Percentiles rank a stretch among this genome's conserved stretches.
Conservation (phyloP, 2,888 invertebrate genomes). For the Heliconius aoede region DNA sequence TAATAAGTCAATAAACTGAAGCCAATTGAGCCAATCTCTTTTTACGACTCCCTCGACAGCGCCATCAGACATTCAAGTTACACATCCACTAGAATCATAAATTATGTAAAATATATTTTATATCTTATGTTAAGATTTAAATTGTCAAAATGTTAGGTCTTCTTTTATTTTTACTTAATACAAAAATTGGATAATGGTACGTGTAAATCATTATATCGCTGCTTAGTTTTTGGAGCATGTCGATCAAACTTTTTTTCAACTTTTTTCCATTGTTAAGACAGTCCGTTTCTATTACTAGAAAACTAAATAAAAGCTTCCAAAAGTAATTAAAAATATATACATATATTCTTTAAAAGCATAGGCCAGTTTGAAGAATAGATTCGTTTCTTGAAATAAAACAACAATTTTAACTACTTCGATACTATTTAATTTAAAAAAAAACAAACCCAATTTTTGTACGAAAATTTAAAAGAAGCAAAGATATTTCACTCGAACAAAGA, state of each 20-base stretch:
- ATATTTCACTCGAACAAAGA: conserved; percentile 9
- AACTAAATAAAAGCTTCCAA: too few relatives aligned
- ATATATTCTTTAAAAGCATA: too few relatives aligned
- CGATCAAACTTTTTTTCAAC: too few relatives aligned
- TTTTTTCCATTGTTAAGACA: too few relatives aligned
- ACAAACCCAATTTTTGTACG: not conserved
- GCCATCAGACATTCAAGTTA: conserved; percentile 49
- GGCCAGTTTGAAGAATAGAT: too few relatives aligned
- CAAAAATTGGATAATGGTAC: too few relatives aligned
- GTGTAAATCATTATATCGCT: too few relatives aligned
- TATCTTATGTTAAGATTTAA: not conserved
- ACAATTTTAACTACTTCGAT: too few relatives aligned
- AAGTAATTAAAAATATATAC: too few relatives aligned
- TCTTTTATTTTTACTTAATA: too few relatives aligned
- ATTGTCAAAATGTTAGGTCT: not conserved
- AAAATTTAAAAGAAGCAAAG: not conserved
- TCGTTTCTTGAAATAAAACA: not conserved
- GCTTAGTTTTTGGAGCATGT: too few relatives aligned
- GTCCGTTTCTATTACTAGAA: too few relatives aligned
- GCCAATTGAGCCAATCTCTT: conserved; percentile 69
- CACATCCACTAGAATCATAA: conserved; percentile 33
- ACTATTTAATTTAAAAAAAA: not conserved
- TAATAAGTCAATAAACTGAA: conserved; percentile 79
- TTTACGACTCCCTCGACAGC: conserved; percentile 75
- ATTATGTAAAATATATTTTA: conserved; percentile 27